phyloP scores from a whole-genome alignment of 1,140 invertebrate genomes.

The Condylostylus longicornis region DNA sequence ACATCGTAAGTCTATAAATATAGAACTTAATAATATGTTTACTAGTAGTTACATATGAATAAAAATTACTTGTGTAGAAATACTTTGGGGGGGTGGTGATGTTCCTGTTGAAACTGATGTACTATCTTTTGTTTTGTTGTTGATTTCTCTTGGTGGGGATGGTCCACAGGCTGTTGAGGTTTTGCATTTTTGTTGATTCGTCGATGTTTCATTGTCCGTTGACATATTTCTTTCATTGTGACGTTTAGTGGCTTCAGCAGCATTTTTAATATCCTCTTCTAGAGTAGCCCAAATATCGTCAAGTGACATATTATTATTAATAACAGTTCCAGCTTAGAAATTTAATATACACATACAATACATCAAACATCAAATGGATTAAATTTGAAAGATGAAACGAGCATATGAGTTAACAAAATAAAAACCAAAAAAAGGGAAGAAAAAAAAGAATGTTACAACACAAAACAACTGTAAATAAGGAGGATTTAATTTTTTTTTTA shows the following conservation, averaged over 20 bases:
- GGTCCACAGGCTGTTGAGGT: slow-evolving; percentile 40
- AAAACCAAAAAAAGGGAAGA: too few species aligned
- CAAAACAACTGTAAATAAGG: too few species aligned
- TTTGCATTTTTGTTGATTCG: background rate
- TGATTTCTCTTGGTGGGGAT: slow-evolving; percentile 36
- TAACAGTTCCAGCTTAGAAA: background rate
- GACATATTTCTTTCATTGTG: background rate
- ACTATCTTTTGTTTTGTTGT: background rate
- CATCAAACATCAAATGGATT: too few species aligned
- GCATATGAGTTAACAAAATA: too few species aligned
- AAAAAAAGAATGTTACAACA: too few species aligned
- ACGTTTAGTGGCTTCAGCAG: slow-evolving; percentile 18
- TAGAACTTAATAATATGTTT: background rate
- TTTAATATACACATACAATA: too few species aligned
- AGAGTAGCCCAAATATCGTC: slow-evolving; percentile 30
- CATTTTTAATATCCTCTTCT: slow-evolving; percentile 26
- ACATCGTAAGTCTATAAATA: slow-evolving; percentile 30
- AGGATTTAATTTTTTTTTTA: too few species aligned
- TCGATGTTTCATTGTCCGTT: too few species aligned
- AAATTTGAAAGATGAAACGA: too few species aligned
- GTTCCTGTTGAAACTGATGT: slow-evolving; percentile 48
- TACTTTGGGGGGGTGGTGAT: slow-evolving; percentile 70
- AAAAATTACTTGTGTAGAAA: slow-evolving; percentile 62
- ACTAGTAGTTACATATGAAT: background rate
- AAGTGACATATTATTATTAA: background rate